These are phyloP conservation scores for Mantis religiosa DNA, from an alignment of 2,888 invertebrate genomes.

Conservation along the genomic window DNA sequence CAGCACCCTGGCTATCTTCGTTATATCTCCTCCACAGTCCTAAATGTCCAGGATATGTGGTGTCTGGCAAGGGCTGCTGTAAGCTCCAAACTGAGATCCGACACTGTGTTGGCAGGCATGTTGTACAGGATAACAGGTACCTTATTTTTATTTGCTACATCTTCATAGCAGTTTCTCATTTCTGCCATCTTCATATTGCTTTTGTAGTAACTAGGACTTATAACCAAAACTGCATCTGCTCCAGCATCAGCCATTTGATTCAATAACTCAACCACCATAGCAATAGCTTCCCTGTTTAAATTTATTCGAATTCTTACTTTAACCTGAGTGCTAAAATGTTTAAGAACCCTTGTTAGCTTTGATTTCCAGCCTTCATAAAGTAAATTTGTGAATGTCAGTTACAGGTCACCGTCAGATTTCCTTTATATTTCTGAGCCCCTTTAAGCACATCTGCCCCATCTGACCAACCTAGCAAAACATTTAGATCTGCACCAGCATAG, in stretches of 20 bases:
- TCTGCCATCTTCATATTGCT: constrained; percentile 47
- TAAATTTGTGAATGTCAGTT: too few species aligned
- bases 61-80: constrained; percentile 47
- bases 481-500: too few species aligned
- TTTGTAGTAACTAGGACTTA: constrained; percentile 53
- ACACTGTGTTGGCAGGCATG: constrained; percentile 52
- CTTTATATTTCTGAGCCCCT: too few species aligned
- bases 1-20: constrained; percentile 48
- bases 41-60: constrained; percentile 54
- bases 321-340: too few species aligned
- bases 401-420: too few species aligned
- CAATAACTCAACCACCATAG: constrained; percentile 47
- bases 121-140: constrained; percentile 53
- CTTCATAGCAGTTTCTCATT: constrained; percentile 39
- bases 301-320: too few species aligned
- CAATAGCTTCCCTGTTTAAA: constrained; percentile 51
- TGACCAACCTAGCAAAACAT: too few species aligned
- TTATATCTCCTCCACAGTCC: constrained; percentile 53
- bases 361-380: too few species aligned
- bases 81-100: constrained; percentile 47
- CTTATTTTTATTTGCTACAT: constrained; percentile 49
- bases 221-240: constrained; percentile 51
- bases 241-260: constrained; percentile 48
- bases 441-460: too few species aligned
- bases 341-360: too few species aligned